Conservation (phyloP, 2,797 vertebrate species). For the Strix occidentalis region DNA sequence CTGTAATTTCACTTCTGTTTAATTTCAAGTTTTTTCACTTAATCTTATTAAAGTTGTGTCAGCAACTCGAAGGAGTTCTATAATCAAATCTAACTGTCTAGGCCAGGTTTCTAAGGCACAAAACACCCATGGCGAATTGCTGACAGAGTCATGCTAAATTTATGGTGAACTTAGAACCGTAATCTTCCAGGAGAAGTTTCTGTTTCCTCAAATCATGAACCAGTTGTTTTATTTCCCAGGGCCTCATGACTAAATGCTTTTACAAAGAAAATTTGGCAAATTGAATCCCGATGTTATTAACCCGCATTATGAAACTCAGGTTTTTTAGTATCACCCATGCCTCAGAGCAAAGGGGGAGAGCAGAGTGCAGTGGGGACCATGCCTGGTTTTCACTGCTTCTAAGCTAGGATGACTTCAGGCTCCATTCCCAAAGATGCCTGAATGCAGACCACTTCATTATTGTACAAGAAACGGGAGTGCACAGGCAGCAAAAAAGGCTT, state of each 20-base stretch:
- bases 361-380: not conserved
- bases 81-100: not conserved
- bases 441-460: not conserved
- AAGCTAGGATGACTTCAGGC: not conserved
- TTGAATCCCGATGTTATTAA: not conserved
- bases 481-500: not conserved
- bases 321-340: not conserved
- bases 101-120: not conserved
- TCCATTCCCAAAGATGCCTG: not conserved
- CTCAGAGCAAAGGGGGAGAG: not conserved
- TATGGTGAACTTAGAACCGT: not conserved
- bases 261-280: not conserved
- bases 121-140: not conserved
- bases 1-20: not conserved
- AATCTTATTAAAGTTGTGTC: not conserved
- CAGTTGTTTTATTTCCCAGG: not conserved
- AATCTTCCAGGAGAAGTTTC: not conserved
- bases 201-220: not conserved
- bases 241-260: not conserved
- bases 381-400: not conserved
- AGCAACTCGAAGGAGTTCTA: not conserved
- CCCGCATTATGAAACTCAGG: not conserved
- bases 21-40: not conserved
- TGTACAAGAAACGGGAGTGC: rapidly evolving
- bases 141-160: not conserved